Percentiles rank a stretch among this genome's conserved stretches.
phyloP scores from a whole-genome alignment of 2,888 invertebrate species.

The Sinopyrophorus schimmeli region DNA sequence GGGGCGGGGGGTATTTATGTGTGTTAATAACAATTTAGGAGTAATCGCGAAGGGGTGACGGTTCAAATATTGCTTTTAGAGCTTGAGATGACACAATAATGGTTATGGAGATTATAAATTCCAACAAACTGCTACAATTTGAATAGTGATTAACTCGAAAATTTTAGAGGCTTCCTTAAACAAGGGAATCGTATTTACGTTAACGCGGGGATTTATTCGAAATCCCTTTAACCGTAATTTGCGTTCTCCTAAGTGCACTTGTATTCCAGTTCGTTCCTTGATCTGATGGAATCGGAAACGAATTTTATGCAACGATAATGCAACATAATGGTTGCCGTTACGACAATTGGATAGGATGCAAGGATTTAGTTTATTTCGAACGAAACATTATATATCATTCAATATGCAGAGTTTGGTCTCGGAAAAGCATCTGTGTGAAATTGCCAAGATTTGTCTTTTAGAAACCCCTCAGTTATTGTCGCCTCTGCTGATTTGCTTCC shows the following conservation, averaged over 20 bases:
- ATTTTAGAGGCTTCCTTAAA: neutral
- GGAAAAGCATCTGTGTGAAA: slow-evolving; percentile 29
- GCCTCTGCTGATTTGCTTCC: slow-evolving; percentile 28
- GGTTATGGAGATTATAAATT: slow-evolving; percentile 3
- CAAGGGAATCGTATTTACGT: slow-evolving; percentile 2
- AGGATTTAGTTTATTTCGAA: slow-evolving; percentile 16
- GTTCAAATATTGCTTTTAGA: too few species aligned
- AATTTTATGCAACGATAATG: slow-evolving; percentile 24
- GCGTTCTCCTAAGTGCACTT: neutral
- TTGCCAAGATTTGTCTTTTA: slow-evolving; percentile 32
- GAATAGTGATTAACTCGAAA: slow-evolving; percentile 3
- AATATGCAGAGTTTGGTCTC: slow-evolving; percentile 27
- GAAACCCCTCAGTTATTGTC: slow-evolving; percentile 25
- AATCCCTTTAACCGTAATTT: neutral
- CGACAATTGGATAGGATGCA: slow-evolving; percentile 17
- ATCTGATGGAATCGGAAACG: slow-evolving; percentile 1
- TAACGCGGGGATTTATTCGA: too few species aligned
- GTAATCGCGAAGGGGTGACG: too few species aligned
- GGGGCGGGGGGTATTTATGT: too few species aligned
- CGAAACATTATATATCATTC: slow-evolving; percentile 28
- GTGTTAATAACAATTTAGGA: too few species aligned
- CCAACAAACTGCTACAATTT: slow-evolving; percentile 1
- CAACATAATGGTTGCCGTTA: slow-evolving; percentile 23
- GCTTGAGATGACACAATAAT: too few species aligned
- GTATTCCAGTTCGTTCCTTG: neutral